Percentiles rank a stretch among this genome's conserved stretches.
Conservation (phyloP, 2,797 vertebrate species). For the Oryzias sinensis region DNA sequence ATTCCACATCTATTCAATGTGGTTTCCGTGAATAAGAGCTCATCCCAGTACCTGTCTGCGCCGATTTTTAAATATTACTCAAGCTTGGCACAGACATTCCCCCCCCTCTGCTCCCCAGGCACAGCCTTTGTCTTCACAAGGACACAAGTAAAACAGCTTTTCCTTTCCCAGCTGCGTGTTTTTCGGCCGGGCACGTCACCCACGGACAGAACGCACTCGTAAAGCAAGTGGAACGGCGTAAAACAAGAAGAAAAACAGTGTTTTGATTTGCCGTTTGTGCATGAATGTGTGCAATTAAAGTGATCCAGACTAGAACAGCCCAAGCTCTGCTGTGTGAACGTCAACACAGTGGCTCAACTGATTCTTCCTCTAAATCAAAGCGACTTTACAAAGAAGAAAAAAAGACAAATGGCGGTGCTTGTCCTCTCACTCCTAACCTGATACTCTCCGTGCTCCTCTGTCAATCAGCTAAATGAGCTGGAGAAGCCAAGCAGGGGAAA, state of each 20-base stretch:
- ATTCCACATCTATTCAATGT: constrained; percentile 81
- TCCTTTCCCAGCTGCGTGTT: constrained; percentile 9
- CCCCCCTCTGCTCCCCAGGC: constrained; percentile 44
- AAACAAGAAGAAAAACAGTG: not conserved
- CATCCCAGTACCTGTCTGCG: constrained; percentile 79
- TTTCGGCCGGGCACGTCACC: not conserved
- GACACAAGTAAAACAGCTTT: constrained; percentile 65
- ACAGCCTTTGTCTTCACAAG: constrained; percentile 73
- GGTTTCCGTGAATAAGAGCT: constrained; percentile 76
- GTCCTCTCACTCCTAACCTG: constrained; percentile 60
- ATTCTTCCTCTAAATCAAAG: constrained; percentile 50
- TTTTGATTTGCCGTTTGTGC: not conserved
- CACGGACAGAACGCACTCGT: not conserved
- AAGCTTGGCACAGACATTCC: constrained; percentile 75
- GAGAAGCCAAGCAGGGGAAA: constrained; percentile 45
- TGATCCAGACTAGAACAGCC: constrained; percentile 3
- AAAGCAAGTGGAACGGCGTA: not conserved
- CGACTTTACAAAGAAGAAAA: constrained; percentile 18
- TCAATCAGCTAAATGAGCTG: constrained; percentile 79
- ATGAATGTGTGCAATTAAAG: not conserved
- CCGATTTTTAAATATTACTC: constrained; percentile 80
- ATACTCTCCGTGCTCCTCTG: constrained; percentile 63
- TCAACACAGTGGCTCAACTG: constrained; percentile 39
- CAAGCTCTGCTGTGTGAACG: constrained; percentile 31
- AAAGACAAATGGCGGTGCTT: constrained; percentile 64